Evolutionary conservation across 2,113 vertebrate species (phyloP).

Genomic region (Psophia crepitans): DNA sequence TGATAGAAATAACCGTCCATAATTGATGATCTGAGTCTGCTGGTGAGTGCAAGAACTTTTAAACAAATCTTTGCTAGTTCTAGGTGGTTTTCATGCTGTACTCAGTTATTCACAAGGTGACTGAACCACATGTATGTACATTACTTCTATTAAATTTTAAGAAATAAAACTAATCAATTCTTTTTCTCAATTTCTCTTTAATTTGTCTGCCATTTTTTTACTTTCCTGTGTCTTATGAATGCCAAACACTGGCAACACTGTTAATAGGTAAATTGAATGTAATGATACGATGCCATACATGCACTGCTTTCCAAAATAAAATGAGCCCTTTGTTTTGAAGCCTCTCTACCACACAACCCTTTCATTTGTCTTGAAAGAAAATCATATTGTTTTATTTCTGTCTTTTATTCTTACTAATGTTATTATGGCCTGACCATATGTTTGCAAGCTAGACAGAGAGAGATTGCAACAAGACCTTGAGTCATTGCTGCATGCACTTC

Average conservation of each 20-base stretch:
- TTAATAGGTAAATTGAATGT: neutral
- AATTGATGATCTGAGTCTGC: neutral
- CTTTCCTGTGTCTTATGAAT: neutral
- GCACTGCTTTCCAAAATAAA: neutral
- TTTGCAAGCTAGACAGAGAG: neutral
- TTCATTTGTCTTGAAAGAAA: conserved; percentile 9
- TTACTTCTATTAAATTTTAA: neutral
- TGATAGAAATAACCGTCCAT: neutral
- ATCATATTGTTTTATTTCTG: conserved; percentile 2
- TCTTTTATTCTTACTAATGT: conserved; percentile 15
- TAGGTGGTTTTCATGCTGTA: neutral
- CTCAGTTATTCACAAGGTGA: neutral
- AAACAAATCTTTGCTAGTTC: neutral
- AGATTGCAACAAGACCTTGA: neutral
- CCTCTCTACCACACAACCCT: neutral
- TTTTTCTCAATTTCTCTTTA: neutral
- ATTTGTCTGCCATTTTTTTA: neutral
- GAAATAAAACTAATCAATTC: neutral
- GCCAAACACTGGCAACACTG: neutral
- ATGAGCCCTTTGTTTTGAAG: neutral
- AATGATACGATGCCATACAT: neutral
- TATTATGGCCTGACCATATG: neutral
- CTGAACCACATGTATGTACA: neutral
- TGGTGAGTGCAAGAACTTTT: neutral
- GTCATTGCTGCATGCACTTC: neutral